Evolutionary conservation across 1,140 invertebrate species (phyloP), one percentile per base, ranked within the genome.

Genomic region (Lordiphosa stackelbergi): DNA sequence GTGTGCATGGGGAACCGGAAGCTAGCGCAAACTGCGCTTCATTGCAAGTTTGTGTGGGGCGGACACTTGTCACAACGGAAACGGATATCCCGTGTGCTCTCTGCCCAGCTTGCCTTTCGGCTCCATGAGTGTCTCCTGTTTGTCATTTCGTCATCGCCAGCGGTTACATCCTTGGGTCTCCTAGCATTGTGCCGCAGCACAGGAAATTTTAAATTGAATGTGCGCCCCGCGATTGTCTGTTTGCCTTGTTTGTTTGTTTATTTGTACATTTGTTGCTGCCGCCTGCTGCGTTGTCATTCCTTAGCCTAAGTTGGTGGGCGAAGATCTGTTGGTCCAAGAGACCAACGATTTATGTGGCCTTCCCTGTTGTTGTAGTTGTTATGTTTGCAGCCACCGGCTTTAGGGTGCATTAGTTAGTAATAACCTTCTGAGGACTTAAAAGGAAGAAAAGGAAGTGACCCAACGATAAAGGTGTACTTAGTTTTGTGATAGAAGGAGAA

Each of bases 161-260:
- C 8, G 36, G 36, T 19, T 4, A 51, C 35, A 19, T 38, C 45
- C 53, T 35, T 53, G 11, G 12, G 41, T 75, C 55, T 75, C 53
- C 72, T 75, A 69, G 65, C 65, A 58, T 40, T 71, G 6, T 31
- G n/a, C 24, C 45, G 59, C 58, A 45, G 47, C 36, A 43, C 74
- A 72, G 77, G 69, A 81, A 83, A 81, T 73, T 83, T 75, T 77
- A 83, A 81, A 77, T 81, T 73, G 60, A 83, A 77, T 73, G 60
- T 73, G 72, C 60, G 28, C 68, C 12, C 59, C 28, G 53, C 7
- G 36, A 54, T 58, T 47, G 42, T 53, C 46, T 37, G 34, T 28
- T n/a, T 37, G 36, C 7, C 36, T n/a, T 45, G 42, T 55, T 74
- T 57, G 53, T 53, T 40, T 54, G 47, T 52, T 45, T 52, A 51